Evolutionary conservation across 2,113 vertebrate species (phyloP), one percentile per base, ranked within the genome.

Genomic region (Dromas ardeola): DNA sequence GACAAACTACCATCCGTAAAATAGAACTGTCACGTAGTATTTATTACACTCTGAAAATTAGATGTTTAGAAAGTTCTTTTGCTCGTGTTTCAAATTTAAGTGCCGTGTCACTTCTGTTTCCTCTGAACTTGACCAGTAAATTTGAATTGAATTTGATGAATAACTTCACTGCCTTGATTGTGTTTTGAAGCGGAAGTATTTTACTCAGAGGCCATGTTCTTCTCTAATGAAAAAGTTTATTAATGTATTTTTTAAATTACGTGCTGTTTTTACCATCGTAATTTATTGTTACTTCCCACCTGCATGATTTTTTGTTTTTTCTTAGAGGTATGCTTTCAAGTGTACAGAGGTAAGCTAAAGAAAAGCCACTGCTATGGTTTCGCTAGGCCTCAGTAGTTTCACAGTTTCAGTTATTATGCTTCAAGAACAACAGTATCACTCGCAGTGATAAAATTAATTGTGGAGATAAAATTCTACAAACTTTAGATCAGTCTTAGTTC

Each of bases 401-500:
- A 32, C 10, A 42, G 21, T 38, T 85, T 85, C 36, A 34, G 16
- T 40, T 81, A 21, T 18, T 34, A 49, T 40, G 14, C 25, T 58
- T 85, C 38, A 70, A 81, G 40, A 85, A 38, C 38, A 65, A n/a
- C 43, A 52, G 26, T 15, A 43, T 23, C 27, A 27, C 22, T 30
- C 23, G 15, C 3, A 59, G 6, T 34, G 18, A 56, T 55, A 74
- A 71, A 63, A 77, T 20, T 27, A 87, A 43, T 9, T 62, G 3
- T 20, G 47, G 52, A 76, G 66, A 26, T 59, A 69, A 79, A 86
- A 71, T 16, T 65, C 26, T 29, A 77, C 20, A 49, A 86, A 65
- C 3, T 6, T 27, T n/a, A 72, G 20, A n/a, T 10, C 13, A 1
- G 26, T 47, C 45, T 83, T 2, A 0, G 14, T 79, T 90, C 27